These are phyloP conservation scores for Ochropleura plecta DNA, from an alignment of 2,888 invertebrate genomes.

Conservation along the genomic window DNA sequence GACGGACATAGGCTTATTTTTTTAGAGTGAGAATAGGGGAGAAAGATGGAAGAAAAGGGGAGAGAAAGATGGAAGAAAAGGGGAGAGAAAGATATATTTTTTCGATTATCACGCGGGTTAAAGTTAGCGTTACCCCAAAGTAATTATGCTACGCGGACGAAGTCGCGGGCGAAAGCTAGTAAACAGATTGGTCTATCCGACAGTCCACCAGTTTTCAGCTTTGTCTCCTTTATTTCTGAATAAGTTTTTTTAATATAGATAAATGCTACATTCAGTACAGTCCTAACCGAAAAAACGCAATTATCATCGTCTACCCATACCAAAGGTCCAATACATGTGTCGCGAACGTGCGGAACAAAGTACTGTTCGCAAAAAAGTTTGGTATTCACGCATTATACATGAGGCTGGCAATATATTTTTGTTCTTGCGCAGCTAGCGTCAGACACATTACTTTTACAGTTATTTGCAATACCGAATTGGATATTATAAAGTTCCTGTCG, in stretches of 20 bases:
- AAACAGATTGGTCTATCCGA: not conserved
- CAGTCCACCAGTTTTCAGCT: not conserved
- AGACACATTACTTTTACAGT: not conserved
- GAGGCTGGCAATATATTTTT: not conserved
- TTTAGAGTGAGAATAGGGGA: no score
- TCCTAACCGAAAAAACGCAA: conserved; percentile 22
- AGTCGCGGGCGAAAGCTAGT: not conserved
- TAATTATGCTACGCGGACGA: no score
- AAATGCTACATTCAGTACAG: conserved; percentile 30
- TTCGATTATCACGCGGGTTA: no score
- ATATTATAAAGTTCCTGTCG: not conserved
- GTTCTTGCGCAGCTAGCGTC: not conserved
- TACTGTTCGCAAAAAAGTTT: conserved; percentile 10
- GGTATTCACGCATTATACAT: no score
- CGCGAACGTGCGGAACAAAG: conserved; percentile 44
- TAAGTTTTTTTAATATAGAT: conserved; percentile 1
- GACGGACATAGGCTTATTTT: no score
- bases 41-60: no score
- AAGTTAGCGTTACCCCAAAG: no score
- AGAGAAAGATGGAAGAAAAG: no score
- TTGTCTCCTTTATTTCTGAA: not conserved
- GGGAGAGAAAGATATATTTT: no score
- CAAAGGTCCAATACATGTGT: conserved; percentile 46
- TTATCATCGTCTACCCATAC: conserved; percentile 29
- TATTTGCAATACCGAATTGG: not conserved